Conservation (phyloP, 2,797 vertebrate genomes). For the Tachyglossus aculeatus region DNA sequence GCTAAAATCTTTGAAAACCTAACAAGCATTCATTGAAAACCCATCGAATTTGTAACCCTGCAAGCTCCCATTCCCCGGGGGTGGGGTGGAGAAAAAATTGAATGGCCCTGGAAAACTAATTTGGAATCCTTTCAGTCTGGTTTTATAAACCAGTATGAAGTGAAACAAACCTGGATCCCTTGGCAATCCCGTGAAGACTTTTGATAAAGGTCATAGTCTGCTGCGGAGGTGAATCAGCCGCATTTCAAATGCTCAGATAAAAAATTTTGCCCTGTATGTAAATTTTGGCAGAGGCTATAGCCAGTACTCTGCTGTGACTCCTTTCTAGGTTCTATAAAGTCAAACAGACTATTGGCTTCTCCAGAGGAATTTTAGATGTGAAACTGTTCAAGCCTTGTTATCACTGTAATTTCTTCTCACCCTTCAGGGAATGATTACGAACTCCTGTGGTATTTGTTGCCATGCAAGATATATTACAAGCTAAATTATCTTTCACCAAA, state of each 20-base stretch:
- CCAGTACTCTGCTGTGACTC: conserved; percentile 8
- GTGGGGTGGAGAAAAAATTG: too few relatives aligned
- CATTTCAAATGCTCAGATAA: conserved; percentile 25
- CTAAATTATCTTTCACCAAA: conserved; percentile 29
- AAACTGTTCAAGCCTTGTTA: conserved; percentile 38
- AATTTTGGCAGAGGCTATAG: conserved; percentile 30
- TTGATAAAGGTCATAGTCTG: background rate
- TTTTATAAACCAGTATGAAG: conserved; percentile 11
- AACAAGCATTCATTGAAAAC: too few relatives aligned
- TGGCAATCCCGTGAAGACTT: conserved; percentile 4
- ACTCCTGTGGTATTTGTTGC: background rate
- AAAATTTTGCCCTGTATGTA: background rate
- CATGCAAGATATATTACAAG: conserved; percentile 37
- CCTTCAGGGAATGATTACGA: conserved; percentile 9
- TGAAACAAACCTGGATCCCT: conserved; percentile 4
- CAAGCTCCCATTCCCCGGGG: too few relatives aligned
- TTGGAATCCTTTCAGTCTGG: background rate
- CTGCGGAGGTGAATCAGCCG: background rate
- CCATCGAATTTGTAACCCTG: too few relatives aligned
- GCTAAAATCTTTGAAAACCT: too few relatives aligned
- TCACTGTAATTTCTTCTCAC: conserved; percentile 18
- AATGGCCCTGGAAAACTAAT: background rate
- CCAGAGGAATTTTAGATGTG: conserved; percentile 36
- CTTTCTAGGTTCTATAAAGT: conserved; percentile 48
- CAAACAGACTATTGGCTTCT: conserved; percentile 40